Percentiles rank a stretch among this genome's conserved stretches.
These are phyloP conservation scores for Meganola albula DNA, from an alignment of 2,888 invertebrate species.

Conservation along the genomic window DNA sequence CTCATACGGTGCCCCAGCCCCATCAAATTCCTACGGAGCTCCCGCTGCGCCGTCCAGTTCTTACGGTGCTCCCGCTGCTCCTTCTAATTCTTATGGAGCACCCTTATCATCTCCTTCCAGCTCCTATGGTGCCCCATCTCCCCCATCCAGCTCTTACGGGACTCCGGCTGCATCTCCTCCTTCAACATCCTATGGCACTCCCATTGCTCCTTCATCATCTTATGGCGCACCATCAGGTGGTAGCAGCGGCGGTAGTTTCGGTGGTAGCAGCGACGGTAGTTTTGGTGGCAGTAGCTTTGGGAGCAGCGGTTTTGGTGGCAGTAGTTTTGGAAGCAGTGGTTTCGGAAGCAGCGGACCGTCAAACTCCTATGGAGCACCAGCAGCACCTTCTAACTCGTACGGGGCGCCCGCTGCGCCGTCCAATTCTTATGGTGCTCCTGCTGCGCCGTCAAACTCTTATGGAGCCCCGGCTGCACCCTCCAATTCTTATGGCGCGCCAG, in stretches of 20 bases:
- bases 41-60: conserved; percentile 38
- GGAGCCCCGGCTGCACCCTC: conserved; percentile 51
- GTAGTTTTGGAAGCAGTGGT: conserved; percentile 40
- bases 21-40: conserved; percentile 33
- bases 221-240: conserved; percentile 42
- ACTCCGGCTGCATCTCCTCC: conserved; percentile 45
- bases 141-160: conserved; percentile 59
- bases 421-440: conserved; percentile 37
- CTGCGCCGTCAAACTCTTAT: conserved; percentile 40
- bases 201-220: conserved; percentile 34
- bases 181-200: conserved; percentile 58
- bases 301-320: conserved; percentile 31
- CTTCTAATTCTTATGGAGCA: conserved; percentile 22
- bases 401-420: conserved; percentile 43
- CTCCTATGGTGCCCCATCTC: conserved; percentile 42
- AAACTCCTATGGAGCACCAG: conserved; percentile 59
- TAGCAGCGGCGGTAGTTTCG: conserved; percentile 34
- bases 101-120: conserved; percentile 39
- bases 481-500: conserved; percentile 47
- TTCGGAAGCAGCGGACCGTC: conserved; percentile 46
- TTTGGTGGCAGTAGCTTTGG: conserved; percentile 36
- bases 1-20: conserved; percentile 31
- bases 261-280: conserved; percentile 35
- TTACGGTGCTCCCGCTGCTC: conserved; percentile 34
- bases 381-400: conserved; percentile 58